A percentile compares a stretch with the other conserved stretches of the same genome.
phyloP scores from a whole-genome alignment of 2,113 vertebrate species.

The Xenotilapia flavipinnis region DNA sequence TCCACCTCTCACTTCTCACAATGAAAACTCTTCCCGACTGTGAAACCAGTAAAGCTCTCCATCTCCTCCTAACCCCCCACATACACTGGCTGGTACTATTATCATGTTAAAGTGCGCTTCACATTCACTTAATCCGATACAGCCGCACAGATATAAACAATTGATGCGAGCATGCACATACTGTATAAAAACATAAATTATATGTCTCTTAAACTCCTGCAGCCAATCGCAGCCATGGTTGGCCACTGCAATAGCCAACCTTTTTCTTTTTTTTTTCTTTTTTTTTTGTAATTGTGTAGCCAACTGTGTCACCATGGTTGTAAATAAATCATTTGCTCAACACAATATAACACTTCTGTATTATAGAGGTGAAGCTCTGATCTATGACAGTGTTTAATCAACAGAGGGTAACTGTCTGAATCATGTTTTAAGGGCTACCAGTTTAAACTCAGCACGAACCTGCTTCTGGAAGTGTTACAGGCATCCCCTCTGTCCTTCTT shows the following conservation, averaged over 20 bases:
- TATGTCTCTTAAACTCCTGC: constrained; percentile 15
- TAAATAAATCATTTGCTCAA: constrained; percentile 33
- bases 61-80: background rate
- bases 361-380: constrained; percentile 14
- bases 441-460: constrained; percentile 4
- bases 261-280: background rate
- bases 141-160: constrained; percentile 34
- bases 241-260: constrained; percentile 46
- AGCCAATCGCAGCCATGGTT: constrained; percentile 53
- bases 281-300: background rate
- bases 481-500: constrained; percentile 6
- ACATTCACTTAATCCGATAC: constrained; percentile 36
- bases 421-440: constrained; percentile 67
- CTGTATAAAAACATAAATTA: constrained; percentile 1
- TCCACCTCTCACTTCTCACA: background rate
- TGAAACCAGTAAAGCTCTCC: constrained; percentile 28
- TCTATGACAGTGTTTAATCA: constrained; percentile 11
- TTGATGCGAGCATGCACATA: constrained; percentile 52
- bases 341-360: background rate
- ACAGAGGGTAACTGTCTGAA: constrained; percentile 29
- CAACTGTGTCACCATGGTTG: constrained; percentile 51
- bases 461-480: constrained; percentile 9
- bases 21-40: background rate
- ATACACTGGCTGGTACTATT: constrained; percentile 45
- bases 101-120: constrained; percentile 53